A percentile compares a stretch with the other conserved stretches of the same genome.
These are phyloP conservation scores for Lithophane semibrunnea DNA, from an alignment of 2,888 invertebrate genomes.

Conservation along the genomic window DNA sequence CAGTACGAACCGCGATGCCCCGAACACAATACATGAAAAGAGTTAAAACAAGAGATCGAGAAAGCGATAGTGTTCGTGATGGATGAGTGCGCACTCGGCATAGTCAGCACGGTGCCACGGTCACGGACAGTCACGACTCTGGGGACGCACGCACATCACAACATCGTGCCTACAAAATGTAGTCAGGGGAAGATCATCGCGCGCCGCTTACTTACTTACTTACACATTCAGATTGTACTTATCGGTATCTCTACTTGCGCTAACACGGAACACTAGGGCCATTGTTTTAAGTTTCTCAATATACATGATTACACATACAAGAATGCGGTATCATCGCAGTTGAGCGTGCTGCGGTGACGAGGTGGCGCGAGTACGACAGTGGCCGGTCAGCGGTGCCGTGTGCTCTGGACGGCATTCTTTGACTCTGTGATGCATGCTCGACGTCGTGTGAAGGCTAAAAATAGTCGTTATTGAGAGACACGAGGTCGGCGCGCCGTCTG, in stretches of 20 bases:
- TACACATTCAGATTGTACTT: constrained; percentile 1
- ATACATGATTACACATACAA: background rate
- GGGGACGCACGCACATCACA: background rate
- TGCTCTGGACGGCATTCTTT: constrained; percentile 29
- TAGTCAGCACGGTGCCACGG: background rate
- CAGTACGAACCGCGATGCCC: background rate
- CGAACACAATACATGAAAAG: constrained; percentile 10
- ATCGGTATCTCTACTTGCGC: constrained; percentile 9
- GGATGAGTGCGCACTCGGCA: background rate
- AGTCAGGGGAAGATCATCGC: background rate
- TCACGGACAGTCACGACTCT: constrained; percentile 7
- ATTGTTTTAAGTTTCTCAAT: constrained; percentile 14
- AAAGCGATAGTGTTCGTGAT: constrained; percentile 41
- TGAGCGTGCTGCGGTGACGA: constrained; percentile 4
- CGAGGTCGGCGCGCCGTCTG: constrained; percentile 28
- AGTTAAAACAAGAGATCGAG: constrained; percentile 18
- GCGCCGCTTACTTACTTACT: background rate
- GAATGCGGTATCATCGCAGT: constrained; percentile 8
- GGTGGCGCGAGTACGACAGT: background rate
- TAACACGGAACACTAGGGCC: background rate
- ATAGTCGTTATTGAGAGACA: constrained; percentile 60
- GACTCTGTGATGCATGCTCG: constrained; percentile 35
- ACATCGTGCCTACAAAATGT: background rate
- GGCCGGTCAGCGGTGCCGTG: background rate
- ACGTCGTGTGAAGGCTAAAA: constrained; percentile 47